Base-by-base conservation (phyloP, 2,888 invertebrate species). In the Tholera decimalis region DNA sequence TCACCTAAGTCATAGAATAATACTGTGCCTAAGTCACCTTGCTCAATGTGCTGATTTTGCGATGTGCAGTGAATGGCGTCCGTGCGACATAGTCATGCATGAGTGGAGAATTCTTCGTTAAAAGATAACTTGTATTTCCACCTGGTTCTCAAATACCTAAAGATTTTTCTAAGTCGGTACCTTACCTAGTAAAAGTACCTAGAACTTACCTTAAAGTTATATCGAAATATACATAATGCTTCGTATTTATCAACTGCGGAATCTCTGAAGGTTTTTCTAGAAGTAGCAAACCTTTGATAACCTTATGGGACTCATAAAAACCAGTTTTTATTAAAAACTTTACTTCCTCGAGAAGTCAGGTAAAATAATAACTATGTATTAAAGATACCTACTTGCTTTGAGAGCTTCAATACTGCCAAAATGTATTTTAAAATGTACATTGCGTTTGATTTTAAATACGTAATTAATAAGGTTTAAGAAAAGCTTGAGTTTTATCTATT, bases 341-440 rank as follows among this genome's bases (percentile, higher is more conserved):
- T n/a, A n/a, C n/a, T n/a, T n/a, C n/a, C n/a, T n/a, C n/a, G n/a
- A n/a, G 8, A 13, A 3, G 8, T 26, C n/a, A 20, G 1, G 7
- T 37, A 6, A 9, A 13, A 0, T 0, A n/a, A 22, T 20, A n/a
- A 18, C 7, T 22, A 35, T 18, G 15, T 43, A 44, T n/a, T 24
- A 22, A 26, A 22, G 5, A 22, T 62, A 44, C 33, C 11, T 26
- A 20, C 26, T 3, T 30, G 22, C 3, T 41, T 20, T n/a, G 22
- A 3, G 3, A 37, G 30, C 35, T n/a, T n/a, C n/a, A n/a, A n/a
- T n/a, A n/a, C n/a, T n/a, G n/a, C n/a, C 6, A 43, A 37, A 63
- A 35, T 59, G 15, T 24, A 56, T 70, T 71, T 58, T 41, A 59
- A 55, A 67, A 49, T 58, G 46, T 68, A 39, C 72, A 68, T 76